Evolutionary conservation across 2,888 invertebrate species (phyloP).

Genomic region (Callosobruchus maculatus): DNA sequence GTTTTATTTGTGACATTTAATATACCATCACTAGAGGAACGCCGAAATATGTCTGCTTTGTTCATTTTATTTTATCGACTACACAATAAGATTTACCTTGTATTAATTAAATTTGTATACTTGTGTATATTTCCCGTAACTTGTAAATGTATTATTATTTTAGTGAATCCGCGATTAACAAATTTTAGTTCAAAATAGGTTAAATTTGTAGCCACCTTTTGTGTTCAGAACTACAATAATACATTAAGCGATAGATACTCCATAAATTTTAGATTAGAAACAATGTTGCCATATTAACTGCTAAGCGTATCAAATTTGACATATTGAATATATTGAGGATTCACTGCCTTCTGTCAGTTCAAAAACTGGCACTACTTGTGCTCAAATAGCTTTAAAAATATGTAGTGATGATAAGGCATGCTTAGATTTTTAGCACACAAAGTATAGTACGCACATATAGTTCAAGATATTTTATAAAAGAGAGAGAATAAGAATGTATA

Average conservation of each 20-base stretch:
- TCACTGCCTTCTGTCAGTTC: background rate
- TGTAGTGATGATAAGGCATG: background rate
- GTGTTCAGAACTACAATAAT: too few species aligned
- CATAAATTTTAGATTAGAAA: background rate
- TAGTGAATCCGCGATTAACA: too few species aligned
- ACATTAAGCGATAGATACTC: background rate
- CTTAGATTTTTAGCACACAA: background rate
- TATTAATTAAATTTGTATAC: too few species aligned
- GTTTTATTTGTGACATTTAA: too few species aligned
- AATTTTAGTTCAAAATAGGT: too few species aligned
- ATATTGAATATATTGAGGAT: background rate
- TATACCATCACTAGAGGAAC: too few species aligned
- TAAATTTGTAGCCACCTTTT: too few species aligned
- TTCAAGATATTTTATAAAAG: background rate
- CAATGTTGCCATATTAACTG: background rate
- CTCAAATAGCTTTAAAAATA: background rate
- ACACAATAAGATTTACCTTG: too few species aligned
- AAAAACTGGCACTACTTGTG: background rate
- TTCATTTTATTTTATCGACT: too few species aligned
- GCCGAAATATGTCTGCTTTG: too few species aligned
- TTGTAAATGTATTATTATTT: too few species aligned
- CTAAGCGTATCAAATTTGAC: background rate
- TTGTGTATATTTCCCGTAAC: too few species aligned
- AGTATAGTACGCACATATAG: background rate
- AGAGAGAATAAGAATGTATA: background rate